Evolutionary conservation across 1,140 invertebrate genomes (phyloP).

Genomic region (Hypothenemus hampei): DNA sequence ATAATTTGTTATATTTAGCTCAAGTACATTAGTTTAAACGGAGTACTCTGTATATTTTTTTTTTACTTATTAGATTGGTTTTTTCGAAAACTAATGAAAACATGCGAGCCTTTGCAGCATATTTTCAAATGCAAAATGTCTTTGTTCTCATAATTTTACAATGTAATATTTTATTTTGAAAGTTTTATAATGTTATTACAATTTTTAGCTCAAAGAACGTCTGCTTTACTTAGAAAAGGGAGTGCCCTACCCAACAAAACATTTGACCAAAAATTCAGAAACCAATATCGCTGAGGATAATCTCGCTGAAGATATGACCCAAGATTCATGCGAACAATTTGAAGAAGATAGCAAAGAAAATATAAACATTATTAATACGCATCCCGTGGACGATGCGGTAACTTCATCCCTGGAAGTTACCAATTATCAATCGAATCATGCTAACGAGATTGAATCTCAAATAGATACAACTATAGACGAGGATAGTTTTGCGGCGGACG

Average conservation of each 20-base stretch:
- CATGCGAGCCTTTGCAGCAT: no score
- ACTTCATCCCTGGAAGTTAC: conserved; percentile 29
- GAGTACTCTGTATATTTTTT: no score
- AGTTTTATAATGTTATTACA: neutral
- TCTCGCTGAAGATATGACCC: conserved; percentile 39
- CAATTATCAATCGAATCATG: conserved; percentile 20
- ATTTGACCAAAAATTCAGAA: conserved; percentile 28
- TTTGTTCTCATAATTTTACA: neutral
- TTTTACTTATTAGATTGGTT: no score
- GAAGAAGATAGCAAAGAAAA: conserved; percentile 38
- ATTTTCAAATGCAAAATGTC: neutral
- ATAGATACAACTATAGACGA: conserved; percentile 20
- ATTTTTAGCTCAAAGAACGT: conserved; percentile 53
- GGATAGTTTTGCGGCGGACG: conserved; percentile 15
- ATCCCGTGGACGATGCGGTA: conserved; percentile 27
- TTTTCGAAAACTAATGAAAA: no score
- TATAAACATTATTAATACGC: conserved; percentile 24
- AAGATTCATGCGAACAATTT: conserved; percentile 32
- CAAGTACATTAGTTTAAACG: no score
- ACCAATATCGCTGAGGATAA: conserved; percentile 17
- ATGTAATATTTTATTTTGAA: neutral
- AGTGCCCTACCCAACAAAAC: conserved; percentile 45
- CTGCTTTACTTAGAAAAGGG: conserved; percentile 53
- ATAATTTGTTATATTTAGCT: no score
- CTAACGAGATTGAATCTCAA: conserved; percentile 34